phyloP scores from a whole-genome alignment of 1,140 invertebrate species.

The Gryon sp. region DNA sequence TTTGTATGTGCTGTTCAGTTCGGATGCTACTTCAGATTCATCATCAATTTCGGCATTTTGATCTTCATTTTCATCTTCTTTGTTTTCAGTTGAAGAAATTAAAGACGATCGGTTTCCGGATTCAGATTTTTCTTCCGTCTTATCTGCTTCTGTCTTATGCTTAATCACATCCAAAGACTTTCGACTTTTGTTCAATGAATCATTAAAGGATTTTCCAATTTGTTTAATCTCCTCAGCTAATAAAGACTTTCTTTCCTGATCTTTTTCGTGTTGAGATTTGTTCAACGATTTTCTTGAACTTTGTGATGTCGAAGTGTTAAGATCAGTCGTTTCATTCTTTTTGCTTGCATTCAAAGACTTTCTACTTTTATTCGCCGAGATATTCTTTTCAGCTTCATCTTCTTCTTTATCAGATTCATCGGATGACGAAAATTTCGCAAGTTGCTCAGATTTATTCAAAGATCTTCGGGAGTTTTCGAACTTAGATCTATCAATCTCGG shows the following conservation, averaged over 20 bases:
- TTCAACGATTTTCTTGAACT: background rate
- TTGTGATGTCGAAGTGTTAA: background rate
- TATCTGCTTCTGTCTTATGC: too few relatives aligned
- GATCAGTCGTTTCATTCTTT: background rate
- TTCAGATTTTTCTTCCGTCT: background rate
- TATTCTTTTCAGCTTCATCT: background rate
- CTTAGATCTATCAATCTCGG: too few relatives aligned
- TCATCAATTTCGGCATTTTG: background rate
- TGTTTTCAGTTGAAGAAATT: background rate
- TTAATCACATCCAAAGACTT: background rate
- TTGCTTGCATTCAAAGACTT: slow-evolving; percentile 1
- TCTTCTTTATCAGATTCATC: background rate
- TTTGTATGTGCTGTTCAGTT: slow-evolving; percentile 2
- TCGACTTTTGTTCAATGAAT: too few relatives aligned
- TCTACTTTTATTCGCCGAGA: background rate
- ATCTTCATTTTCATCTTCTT: background rate
- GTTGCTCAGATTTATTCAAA: background rate
- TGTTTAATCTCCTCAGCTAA: background rate
- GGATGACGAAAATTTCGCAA: background rate
- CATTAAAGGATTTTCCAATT: background rate
- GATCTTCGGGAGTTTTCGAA: too few relatives aligned
- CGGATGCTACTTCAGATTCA: background rate
- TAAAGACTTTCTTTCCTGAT: background rate
- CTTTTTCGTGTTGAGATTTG: background rate
- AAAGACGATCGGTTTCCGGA: background rate